Percentiles rank a stretch among this genome's conserved stretches.
These are phyloP conservation scores for Telenomus remus DNA, from an alignment of 1,140 invertebrate species.

Conservation along the genomic window DNA sequence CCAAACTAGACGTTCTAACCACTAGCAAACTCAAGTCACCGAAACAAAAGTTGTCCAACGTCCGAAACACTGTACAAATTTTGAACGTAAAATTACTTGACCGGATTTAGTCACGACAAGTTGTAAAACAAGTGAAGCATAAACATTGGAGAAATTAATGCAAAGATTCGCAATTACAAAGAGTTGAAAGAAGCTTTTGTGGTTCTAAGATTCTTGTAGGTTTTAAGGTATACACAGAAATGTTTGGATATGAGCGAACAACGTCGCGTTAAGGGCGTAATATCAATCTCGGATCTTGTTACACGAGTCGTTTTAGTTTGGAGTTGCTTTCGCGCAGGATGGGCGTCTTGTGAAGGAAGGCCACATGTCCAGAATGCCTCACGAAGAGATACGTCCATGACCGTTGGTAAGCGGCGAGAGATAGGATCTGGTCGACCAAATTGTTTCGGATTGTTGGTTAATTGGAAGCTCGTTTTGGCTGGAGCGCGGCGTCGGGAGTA, in stretches of 20 bases:
- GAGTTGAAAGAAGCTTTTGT: constrained; percentile 17
- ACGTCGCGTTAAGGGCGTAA: constrained; percentile 62
- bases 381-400: constrained; percentile 60
- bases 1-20: not conserved
- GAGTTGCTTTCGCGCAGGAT: constrained; percentile 55
- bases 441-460: constrained; percentile 74
- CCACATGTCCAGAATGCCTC: constrained; percentile 60
- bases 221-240: constrained; percentile 43
- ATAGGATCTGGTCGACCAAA: constrained; percentile 70
- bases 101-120: too few relatives aligned
- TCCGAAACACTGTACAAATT: too few relatives aligned
- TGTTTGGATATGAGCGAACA: constrained; percentile 60
- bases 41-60: too few relatives aligned
- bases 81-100: too few relatives aligned
- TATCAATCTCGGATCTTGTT: constrained; percentile 64
- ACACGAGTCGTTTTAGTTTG: constrained; percentile 61
- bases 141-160: too few relatives aligned
- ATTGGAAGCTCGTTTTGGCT: constrained; percentile 71
- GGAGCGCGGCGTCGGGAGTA: constrained; percentile 49
- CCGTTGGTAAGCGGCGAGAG: constrained; percentile 61
- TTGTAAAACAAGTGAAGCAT: too few relatives aligned
- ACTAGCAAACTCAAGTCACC: too few relatives aligned
- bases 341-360: constrained; percentile 58
- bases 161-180: constrained; percentile 33
- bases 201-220: constrained; percentile 15